phyloP scores from a whole-genome alignment of 2,797 vertebrate species.

The Sitta carolinensis region DNA sequence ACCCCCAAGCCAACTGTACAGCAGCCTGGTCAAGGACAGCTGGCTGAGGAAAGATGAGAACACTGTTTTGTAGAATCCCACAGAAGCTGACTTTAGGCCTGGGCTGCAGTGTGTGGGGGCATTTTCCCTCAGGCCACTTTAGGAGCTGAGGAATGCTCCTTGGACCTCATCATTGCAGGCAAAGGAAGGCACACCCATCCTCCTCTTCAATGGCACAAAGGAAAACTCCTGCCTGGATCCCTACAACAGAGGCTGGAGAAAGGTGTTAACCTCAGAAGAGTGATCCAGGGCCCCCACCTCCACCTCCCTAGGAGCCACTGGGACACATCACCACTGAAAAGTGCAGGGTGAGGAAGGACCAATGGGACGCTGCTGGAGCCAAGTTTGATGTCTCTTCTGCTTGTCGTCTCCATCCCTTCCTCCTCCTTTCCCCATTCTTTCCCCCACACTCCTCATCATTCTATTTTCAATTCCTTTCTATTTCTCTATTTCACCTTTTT shows the following conservation, averaged over 20 bases:
- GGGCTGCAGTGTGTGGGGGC: too few relatives aligned
- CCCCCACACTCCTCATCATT: too few relatives aligned
- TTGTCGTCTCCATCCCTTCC: rapidly evolving
- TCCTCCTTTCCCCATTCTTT: rapidly evolving
- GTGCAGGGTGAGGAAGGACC: rapidly evolving
- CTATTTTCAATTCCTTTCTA: too few relatives aligned
- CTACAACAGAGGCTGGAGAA: not conserved
- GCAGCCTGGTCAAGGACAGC: not conserved
- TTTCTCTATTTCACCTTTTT: too few relatives aligned
- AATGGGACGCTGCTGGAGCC: rapidly evolving
- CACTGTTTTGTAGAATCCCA: rapidly evolving
- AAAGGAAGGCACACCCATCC: not conserved
- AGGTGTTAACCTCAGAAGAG: rapidly evolving
- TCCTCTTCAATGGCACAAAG: rapidly evolving
- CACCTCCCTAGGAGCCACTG: not conserved
- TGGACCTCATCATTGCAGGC: too few relatives aligned
- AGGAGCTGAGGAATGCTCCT: not conserved
- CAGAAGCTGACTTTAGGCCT: too few relatives aligned
- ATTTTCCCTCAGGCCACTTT: rapidly evolving
- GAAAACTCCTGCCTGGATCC: rapidly evolving
- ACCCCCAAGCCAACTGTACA: rapidly evolving
- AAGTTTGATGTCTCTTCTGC: rapidly evolving
- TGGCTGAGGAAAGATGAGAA: too few relatives aligned
- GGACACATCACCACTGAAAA: rapidly evolving
- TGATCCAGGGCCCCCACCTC: rapidly evolving